Evolutionary conservation across 2,888 invertebrate species (phyloP).

Genomic region (Nymphalis polychloros): DNA sequence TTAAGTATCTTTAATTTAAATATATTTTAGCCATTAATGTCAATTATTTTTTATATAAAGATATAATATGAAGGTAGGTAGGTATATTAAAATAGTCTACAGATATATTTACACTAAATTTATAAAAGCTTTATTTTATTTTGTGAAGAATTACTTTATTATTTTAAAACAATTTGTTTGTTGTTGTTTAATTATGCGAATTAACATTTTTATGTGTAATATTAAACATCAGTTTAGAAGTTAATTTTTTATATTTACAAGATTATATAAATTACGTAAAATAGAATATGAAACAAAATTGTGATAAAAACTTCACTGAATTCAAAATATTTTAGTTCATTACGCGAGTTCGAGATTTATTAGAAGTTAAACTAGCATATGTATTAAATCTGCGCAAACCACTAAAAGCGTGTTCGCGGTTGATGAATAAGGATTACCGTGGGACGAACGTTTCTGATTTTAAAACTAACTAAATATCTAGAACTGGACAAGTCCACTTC

Average conservation of each 20-base stretch:
- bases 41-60: too few species aligned
- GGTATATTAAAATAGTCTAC: too few species aligned
- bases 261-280: background rate
- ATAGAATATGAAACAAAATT: background rate
- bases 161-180: too few species aligned
- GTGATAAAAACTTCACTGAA: too few species aligned
- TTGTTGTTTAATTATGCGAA: too few species aligned
- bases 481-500: background rate
- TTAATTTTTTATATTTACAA: background rate
- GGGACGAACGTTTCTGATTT: conserved; percentile 17
- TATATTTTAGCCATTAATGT: too few species aligned
- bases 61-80: too few species aligned
- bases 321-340: conserved; percentile 1
- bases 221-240: background rate
- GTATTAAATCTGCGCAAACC: conserved; percentile 11
- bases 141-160: too few species aligned
- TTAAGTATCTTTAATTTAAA: too few species aligned
- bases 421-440: conserved; percentile 16
- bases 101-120: too few species aligned
- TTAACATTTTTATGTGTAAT: background rate
- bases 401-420: conserved; percentile 14
- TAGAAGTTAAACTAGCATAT: background rate
- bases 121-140: too few species aligned
- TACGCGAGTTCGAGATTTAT: background rate
- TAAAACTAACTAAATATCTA: conserved; percentile 10